Evolutionary conservation across 2,888 invertebrate genomes (phyloP).

Genomic region (Lymantria dispar): DNA sequence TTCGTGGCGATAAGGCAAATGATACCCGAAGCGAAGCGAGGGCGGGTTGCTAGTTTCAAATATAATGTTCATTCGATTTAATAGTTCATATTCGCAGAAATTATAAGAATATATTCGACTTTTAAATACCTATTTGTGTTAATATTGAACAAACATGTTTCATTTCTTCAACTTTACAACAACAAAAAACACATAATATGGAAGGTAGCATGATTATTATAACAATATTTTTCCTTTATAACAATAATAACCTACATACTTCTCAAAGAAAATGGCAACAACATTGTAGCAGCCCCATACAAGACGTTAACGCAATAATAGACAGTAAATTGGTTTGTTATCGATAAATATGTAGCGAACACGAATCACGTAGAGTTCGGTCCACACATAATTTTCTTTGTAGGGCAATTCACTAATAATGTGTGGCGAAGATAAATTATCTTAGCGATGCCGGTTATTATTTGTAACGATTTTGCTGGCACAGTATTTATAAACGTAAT

Average conservation of each 20-base stretch:
- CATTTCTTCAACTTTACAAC: no score
- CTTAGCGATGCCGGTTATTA: constrained; percentile 12
- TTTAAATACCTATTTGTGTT: no score
- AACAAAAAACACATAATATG: no score
- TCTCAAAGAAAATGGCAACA: not conserved
- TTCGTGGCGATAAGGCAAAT: no score
- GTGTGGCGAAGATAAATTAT: constrained; percentile 22
- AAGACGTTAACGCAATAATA: constrained; percentile 45
- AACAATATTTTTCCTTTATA: not conserved
- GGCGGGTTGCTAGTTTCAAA: no score
- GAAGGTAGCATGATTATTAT: not conserved
- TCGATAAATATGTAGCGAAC: constrained; percentile 46
- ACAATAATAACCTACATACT: not conserved
- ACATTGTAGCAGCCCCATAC: constrained; percentile 5
- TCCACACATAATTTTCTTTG: constrained; percentile 35
- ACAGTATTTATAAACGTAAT: no score
- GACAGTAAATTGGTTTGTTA: constrained; percentile 50
- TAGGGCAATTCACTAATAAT: constrained; percentile 37
- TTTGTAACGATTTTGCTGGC: constrained; percentile 1
- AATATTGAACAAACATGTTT: no score
- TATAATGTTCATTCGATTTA: no score
- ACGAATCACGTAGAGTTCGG: constrained; percentile 46
- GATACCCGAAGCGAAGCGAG: no score
- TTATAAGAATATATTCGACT: no score
- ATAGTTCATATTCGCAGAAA: no score